Evolutionary conservation across 2,113 vertebrate genomes (phyloP), one percentile per base, ranked within the genome.

Genomic region (Thinocorus orbignyianus): DNA sequence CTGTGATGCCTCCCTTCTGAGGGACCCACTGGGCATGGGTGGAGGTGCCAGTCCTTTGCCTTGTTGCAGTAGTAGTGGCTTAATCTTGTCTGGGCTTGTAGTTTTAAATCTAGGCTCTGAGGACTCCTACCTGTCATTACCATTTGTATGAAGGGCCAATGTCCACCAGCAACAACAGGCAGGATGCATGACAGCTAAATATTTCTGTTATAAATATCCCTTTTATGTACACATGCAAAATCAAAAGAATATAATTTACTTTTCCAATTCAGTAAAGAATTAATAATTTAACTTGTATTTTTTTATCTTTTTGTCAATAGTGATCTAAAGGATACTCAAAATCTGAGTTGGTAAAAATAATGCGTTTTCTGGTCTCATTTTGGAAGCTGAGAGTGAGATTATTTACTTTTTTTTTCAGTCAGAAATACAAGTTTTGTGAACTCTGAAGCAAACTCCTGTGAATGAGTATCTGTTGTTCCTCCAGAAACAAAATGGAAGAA

Each of bases 61-160:
- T 48, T 48, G 13, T 18, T 74, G 54, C 28, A 68, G 62, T 11
- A 81, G 8, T 28, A 74, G 11, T 10, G 28, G 35, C 46, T 85
- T 44, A n/a, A 73, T 73, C 81, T 85, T 88, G 17, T 10, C 60
- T 79, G 26, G 26, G 48, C 12, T 83, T 60, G 8, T 35, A 46
- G 31, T 55, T 86, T 51, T 20, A 35, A 73, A 89, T 78, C 12
- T 20, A 26, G 23, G 15, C 17, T 35, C 77, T 60, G 49, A 86
- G 30, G 58, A 48, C 26, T 65, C 20, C 26, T 57, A 6, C 3
- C 13, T n/a, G 60, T 55, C 0, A 0, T 14, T 76, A 20, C 18
- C 16, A 26, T 16, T 69, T 42, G 11, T 20, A 26, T 13, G 54
- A 83, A 72, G 35, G 31, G 20, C 35, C 55, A 65, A 33, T 10